A percentile compares a stretch with the other conserved stretches of the same genome.
These are phyloP conservation scores for Castor canadensis DNA, from an alignment of 2,113 vertebrate genomes.

Conservation along the genomic window DNA sequence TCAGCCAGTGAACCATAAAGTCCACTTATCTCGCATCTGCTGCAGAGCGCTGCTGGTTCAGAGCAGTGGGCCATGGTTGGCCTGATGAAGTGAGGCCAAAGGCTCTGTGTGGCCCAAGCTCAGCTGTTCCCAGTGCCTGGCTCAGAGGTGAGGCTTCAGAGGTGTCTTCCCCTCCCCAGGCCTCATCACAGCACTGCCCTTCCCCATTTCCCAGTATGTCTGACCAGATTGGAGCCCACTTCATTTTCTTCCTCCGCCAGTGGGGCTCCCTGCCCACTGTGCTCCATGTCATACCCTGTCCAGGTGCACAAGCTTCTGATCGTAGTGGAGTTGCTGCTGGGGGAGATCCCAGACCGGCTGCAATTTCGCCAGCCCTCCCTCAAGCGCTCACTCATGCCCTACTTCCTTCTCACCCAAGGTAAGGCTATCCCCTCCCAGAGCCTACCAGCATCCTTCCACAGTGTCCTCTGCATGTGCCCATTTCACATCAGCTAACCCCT, in stretches of 20 bases:
- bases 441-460: background rate
- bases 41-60: background rate
- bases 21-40: background rate
- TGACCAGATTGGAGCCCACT: background rate
- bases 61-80: background rate
- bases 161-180: rapidly evolving
- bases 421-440: background rate
- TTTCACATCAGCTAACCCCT: background rate
- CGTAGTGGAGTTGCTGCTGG: conserved; percentile 95
- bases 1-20: background rate
- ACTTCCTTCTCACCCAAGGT: conserved; percentile 99
- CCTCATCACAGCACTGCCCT: background rate
- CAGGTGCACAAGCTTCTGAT: conserved; percentile 98
- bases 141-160: background rate
- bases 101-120: rapidly evolving
- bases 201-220: background rate
- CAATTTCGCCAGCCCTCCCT: conserved; percentile 98
- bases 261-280: background rate
- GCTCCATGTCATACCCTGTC: rapidly evolving
- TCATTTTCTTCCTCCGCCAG: background rate
- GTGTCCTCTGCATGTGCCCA: background rate
- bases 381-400: conserved; percentile 97
- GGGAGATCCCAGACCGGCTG: conserved; percentile 97
- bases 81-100: too few species aligned
- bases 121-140: background rate